phyloP scores from a whole-genome alignment of 53 echinoderm and acorn worm species.

The Paracentrotus lividus region DNA sequence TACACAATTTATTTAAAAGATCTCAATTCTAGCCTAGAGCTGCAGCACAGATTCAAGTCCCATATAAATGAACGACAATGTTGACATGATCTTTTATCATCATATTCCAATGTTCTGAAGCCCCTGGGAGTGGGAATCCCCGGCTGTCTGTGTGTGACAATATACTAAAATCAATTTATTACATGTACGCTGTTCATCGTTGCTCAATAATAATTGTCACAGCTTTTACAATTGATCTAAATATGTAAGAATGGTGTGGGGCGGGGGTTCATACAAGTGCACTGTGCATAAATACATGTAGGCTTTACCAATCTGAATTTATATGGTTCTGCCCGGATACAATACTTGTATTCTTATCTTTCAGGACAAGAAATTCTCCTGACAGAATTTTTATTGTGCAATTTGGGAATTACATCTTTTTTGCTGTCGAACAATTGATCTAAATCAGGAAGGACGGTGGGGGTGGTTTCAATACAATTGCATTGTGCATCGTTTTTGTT shows the following conservation, averaged over 20 bases:
- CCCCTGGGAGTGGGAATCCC: slow-evolving; percentile 20
- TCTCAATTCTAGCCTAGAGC: no score
- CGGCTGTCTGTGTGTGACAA: not conserved
- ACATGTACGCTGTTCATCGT: not conserved
- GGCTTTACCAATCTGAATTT: no score
- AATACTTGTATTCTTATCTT: no score
- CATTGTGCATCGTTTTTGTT: not conserved
- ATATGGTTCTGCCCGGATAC: no score
- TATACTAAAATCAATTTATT: not conserved
- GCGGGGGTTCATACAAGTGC: not conserved
- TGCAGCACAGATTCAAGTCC: not conserved
- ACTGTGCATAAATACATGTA: no score
- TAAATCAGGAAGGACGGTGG: not conserved
- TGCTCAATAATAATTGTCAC: not conserved
- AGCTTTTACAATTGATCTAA: not conserved
- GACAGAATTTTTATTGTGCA: no score
- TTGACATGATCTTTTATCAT: not conserved
- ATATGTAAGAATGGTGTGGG: not conserved
- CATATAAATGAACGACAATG: not conserved
- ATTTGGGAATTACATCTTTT: no score
- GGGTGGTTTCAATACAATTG: not conserved
- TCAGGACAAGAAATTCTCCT: no score
- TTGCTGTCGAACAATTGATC: not conserved
- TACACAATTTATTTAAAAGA: no score
- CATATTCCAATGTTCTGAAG: not conserved